Evolutionary conservation across 1,140 invertebrate genomes (phyloP).

Genomic region (Hylaeus volcanicus): DNA sequence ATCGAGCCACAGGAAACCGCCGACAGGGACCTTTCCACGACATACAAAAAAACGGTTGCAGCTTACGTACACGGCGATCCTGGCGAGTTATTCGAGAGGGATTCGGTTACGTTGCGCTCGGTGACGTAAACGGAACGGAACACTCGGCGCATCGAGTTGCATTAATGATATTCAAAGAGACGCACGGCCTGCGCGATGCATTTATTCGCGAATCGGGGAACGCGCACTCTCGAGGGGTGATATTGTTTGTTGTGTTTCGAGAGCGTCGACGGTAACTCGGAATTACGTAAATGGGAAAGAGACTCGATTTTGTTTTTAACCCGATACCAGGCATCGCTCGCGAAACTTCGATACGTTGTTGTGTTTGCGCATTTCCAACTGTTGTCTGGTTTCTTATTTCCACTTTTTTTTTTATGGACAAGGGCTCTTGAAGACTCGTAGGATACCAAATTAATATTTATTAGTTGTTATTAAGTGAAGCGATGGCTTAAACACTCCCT

Average conservation of each 20-base stretch:
- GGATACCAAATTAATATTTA: no score
- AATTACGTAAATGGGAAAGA: neutral
- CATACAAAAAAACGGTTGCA: neutral
- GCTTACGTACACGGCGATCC: neutral
- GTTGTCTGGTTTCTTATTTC: no score
- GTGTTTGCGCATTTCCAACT: neutral
- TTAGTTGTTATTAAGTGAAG: no score
- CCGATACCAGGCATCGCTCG: constrained; percentile 2
- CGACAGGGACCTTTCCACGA: neutral
- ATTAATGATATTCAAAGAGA: constrained; percentile 40
- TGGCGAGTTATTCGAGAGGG: neutral
- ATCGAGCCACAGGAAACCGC: neutral
- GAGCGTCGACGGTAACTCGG: neutral
- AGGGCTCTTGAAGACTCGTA: no score
- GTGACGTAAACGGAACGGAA: constrained; percentile 6
- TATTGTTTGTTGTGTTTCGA: constrained; percentile 23
- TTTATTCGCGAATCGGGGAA: constrained; percentile 2
- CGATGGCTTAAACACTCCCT: no score
- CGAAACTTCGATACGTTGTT: constrained; percentile 33
- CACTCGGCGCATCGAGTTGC: neutral
- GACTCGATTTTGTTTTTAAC: constrained; percentile 24
- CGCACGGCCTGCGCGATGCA: neutral
- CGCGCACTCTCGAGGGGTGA: neutral
- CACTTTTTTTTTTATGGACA: no score
- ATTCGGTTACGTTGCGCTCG: constrained; percentile 13